Conservation (phyloP, 2,797 vertebrate species). For the Acanthornis magna region DNA sequence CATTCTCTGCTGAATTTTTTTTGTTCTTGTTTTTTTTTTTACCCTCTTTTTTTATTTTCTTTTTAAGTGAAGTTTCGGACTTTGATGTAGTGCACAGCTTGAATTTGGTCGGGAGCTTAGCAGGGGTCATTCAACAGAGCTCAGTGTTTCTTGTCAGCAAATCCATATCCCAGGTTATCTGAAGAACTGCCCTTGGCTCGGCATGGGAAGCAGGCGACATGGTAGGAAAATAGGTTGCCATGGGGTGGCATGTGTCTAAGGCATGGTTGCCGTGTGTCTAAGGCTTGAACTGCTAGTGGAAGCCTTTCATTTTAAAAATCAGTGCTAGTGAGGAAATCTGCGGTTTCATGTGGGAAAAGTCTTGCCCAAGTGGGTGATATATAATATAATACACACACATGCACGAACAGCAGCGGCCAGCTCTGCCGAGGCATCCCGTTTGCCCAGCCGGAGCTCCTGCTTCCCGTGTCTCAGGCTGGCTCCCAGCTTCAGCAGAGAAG, state of each 20-base stretch:
- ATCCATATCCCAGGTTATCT: conserved; percentile 58
- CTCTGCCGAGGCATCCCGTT: not conserved
- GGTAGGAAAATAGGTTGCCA: conserved; percentile 9
- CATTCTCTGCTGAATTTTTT: conserved; percentile 70
- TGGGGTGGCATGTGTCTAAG: not conserved
- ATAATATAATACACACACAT: conserved; percentile 64
- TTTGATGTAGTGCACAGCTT: conserved; percentile 87
- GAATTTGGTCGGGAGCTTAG: conserved; percentile 90
- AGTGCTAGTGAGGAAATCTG: conserved; percentile 30
- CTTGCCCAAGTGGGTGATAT: not conserved
- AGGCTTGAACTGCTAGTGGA: conserved; percentile 7
- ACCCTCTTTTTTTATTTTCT: conserved; percentile 70
- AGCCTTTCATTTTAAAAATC: not conserved
- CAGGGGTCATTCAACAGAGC: conserved; percentile 66
- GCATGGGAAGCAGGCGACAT: not conserved
- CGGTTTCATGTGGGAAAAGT: not conserved
- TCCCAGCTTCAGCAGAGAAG: conserved; percentile 44
- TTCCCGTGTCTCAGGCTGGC: not conserved
- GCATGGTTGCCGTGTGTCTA: not conserved
- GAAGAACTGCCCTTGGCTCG: conserved; percentile 51
- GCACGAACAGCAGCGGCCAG: not conserved
- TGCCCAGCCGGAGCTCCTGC: not conserved
- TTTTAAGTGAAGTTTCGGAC: conserved; percentile 75
- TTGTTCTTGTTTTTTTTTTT: conserved; percentile 60
- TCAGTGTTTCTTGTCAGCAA: conserved; percentile 68